Evolutionary conservation across 1,140 invertebrate species (phyloP).

Genomic region (Hylaeus volcanicus): DNA sequence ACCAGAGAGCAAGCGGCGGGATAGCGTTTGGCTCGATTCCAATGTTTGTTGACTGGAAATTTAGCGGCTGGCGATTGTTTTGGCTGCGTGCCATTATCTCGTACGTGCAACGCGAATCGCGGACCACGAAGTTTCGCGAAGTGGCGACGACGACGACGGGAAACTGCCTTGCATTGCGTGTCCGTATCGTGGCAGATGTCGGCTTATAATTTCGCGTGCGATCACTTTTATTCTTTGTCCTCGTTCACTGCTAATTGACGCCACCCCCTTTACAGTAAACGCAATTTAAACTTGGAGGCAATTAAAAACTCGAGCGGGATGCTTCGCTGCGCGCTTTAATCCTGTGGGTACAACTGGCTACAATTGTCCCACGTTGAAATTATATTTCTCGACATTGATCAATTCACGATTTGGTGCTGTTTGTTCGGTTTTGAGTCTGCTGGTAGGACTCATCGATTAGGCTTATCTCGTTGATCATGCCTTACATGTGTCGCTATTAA

Average conservation of each 20-base stretch:
- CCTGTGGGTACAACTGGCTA: too few species aligned
- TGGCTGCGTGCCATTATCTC: constrained; percentile 76
- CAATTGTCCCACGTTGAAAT: too few species aligned
- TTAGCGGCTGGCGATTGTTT: constrained; percentile 76
- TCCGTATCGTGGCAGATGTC: not conserved
- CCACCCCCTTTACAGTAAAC: not conserved
- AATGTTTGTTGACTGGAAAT: constrained; percentile 78
- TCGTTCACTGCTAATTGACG: not conserved
- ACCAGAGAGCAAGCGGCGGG: constrained; percentile 39
- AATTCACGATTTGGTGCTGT: too few species aligned
- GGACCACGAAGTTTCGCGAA: not conserved
- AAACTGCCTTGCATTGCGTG: not conserved
- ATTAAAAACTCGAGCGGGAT: too few species aligned
- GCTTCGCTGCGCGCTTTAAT: too few species aligned
- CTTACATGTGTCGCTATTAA: too few species aligned
- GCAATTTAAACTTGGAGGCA: not conserved
- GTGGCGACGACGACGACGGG: not conserved
- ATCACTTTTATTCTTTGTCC: not conserved
- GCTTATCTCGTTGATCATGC: too few species aligned
- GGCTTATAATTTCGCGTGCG: constrained; percentile 1
- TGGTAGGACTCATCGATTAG: too few species aligned
- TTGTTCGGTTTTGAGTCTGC: too few species aligned
- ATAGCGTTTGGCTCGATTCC: constrained; percentile 67
- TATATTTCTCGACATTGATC: too few species aligned
- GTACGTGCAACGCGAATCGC: constrained; percentile 54